Evolutionary conservation across 2,888 invertebrate species (phyloP).

Genomic region (Tenthredo livida): DNA sequence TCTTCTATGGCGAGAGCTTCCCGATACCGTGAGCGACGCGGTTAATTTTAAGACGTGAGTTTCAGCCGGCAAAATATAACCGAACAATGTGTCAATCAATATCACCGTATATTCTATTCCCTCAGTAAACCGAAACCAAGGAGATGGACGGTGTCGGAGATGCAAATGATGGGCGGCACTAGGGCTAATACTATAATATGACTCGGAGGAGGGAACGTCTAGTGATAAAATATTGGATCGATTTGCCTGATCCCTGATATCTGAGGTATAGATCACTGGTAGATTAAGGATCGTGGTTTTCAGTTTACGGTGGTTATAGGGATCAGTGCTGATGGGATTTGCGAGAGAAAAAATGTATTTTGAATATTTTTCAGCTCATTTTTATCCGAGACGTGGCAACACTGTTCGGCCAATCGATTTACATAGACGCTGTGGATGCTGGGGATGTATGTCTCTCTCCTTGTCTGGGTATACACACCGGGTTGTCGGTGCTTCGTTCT

Average conservation of each 20-base stretch:
- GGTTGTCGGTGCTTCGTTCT: slow-evolving; percentile 50
- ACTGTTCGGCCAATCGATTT: slow-evolving; percentile 65
- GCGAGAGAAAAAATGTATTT: neutral
- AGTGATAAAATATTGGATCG: neutral
- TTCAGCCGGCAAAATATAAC: neutral
- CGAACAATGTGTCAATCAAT: neutral
- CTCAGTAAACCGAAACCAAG: slow-evolving; percentile 60
- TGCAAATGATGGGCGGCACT: neutral
- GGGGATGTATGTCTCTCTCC: slow-evolving; percentile 56
- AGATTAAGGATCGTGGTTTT: neutral
- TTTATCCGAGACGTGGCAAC: slow-evolving; percentile 64
- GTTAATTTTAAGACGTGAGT: slow-evolving; percentile 59
- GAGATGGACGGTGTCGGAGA: slow-evolving; percentile 60
- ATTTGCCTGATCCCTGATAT: neutral
- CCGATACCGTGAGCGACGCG: slow-evolving; percentile 61
- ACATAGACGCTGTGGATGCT: slow-evolving; percentile 63
- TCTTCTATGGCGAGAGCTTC: slow-evolving; percentile 59
- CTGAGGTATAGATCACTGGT: neutral
- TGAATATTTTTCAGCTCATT: slow-evolving; percentile 56
- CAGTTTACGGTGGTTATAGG: neutral
- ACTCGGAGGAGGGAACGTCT: neutral
- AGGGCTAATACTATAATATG: neutral
- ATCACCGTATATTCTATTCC: neutral
- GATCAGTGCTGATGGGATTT: neutral
- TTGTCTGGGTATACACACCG: slow-evolving; percentile 50